A percentile compares a stretch with the other conserved stretches of the same genome.
Evolutionary conservation across 2,888 invertebrate genomes (phyloP).

Genomic region (Acanthosepion pharaonis): DNA sequence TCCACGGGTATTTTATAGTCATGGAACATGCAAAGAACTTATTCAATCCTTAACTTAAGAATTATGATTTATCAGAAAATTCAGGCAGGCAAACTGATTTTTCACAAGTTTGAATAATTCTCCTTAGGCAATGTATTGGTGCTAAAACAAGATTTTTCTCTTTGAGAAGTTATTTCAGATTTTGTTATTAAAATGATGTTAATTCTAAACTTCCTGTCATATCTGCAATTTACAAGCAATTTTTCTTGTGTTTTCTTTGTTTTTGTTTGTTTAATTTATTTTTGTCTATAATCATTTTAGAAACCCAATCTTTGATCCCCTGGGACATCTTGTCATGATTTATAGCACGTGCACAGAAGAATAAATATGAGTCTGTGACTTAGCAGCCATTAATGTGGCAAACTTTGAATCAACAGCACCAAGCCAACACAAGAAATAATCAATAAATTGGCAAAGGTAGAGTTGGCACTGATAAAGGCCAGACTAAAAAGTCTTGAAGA

Average conservation of each 20-base stretch:
- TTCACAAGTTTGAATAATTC: too few species aligned
- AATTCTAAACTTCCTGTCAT: background rate
- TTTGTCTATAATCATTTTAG: background rate
- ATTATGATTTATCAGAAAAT: too few species aligned
- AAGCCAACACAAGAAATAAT: background rate
- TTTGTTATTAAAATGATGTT: background rate
- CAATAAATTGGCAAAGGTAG: conserved; percentile 11
- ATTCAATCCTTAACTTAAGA: too few species aligned
- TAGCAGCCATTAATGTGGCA: background rate
- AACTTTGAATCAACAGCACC: background rate
- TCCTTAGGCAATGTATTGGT: too few species aligned
- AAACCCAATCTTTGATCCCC: background rate
- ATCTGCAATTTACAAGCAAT: background rate
- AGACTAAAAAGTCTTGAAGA: background rate
- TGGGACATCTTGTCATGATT: background rate
- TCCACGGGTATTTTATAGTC: too few species aligned
- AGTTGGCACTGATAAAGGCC: background rate
- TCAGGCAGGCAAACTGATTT: too few species aligned
- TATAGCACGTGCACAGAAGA: background rate
- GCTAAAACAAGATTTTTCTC: background rate
- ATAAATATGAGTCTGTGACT: background rate
- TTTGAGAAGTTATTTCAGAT: background rate
- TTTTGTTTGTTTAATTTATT: background rate
- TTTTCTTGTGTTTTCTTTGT: background rate
- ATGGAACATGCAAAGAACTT: too few species aligned